Evolutionary conservation across 35 echinoderm and acorn worm genomes (phyloP).

Genomic region (Nesometra sesokonis): DNA sequence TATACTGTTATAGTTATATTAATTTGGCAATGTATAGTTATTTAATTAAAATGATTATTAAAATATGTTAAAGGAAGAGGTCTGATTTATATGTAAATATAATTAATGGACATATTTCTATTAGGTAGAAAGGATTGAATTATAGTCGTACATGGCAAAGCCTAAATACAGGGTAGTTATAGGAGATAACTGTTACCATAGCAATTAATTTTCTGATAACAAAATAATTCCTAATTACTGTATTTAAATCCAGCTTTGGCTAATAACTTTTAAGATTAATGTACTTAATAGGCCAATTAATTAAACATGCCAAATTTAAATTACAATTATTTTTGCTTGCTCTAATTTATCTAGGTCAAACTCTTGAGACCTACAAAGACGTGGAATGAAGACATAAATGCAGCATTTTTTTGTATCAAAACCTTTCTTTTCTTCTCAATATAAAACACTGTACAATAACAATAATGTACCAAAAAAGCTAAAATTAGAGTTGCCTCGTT

Average conservation of each 20-base stretch:
- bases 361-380: background rate
- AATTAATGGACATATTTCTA: background rate
- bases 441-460: background rate
- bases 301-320: background rate
- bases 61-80: too few species aligned
- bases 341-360: background rate
- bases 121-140: background rate
- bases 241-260: background rate
- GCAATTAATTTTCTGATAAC: background rate
- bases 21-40: too few species aligned
- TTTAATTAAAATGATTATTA: too few species aligned
- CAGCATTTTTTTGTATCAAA: background rate
- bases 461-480: background rate
- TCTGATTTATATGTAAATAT: too few species aligned
- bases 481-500: background rate
- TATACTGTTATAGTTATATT: too few species aligned
- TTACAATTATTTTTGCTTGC: background rate
- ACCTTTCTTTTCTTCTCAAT: background rate
- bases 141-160: background rate
- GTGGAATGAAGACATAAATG: background rate
- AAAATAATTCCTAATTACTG: background rate
- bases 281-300: background rate
- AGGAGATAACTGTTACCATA: background rate
- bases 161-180: background rate
- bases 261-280: background rate